These are phyloP conservation scores for Ochropacha duplaris DNA, from an alignment of 2,888 invertebrate genomes.

Conservation along the genomic window DNA sequence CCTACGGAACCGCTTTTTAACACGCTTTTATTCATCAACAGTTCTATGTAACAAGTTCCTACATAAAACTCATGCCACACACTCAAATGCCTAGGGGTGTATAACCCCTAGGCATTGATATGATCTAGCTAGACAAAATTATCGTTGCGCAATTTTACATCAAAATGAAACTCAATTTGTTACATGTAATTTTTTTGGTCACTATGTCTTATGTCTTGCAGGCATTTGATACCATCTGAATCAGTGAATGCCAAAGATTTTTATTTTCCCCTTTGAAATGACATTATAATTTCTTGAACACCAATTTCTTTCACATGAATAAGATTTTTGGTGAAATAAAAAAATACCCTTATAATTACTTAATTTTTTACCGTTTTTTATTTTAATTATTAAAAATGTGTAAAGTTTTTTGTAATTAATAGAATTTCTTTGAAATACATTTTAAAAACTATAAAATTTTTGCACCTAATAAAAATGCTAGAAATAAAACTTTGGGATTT, in stretches of 20 bases:
- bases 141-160: neutral
- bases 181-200: conserved; percentile 2
- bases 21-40: too few species aligned
- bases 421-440: too few species aligned
- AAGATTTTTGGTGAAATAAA: too few species aligned
- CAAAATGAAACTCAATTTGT: neutral
- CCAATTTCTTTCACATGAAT: too few species aligned
- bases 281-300: too few species aligned
- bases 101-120: conserved; percentile 5
- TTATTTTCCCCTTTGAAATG: neutral
- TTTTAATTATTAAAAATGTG: too few species aligned
- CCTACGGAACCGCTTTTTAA: neutral
- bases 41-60: neutral
- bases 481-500: neutral
- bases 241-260: conserved; percentile 11
- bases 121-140: conserved; percentile 2
- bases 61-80: too few species aligned
- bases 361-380: too few species aligned
- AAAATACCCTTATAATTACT: too few species aligned
- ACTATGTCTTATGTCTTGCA: conserved; percentile 13
- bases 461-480: neutral
- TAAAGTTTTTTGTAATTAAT: too few species aligned
- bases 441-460: too few species aligned
- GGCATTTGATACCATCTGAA: conserved; percentile 29
- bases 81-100: too few species aligned